Conservation (phyloP, 2,888 invertebrate species). For the Clivina fossor region DNA sequence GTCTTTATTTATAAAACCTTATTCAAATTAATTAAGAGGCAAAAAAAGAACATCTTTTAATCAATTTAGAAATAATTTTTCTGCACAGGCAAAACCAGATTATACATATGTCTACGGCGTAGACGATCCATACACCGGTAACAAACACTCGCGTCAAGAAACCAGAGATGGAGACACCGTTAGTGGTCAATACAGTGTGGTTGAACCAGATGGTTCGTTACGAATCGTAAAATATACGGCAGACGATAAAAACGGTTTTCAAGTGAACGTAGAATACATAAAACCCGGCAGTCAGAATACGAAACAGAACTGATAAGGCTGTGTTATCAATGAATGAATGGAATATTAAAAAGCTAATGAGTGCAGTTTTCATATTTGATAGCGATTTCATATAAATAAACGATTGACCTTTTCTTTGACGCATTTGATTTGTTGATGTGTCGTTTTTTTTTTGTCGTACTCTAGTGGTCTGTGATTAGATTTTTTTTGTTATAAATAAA, state of each 20-base stretch:
- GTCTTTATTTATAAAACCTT: too few relatives aligned
- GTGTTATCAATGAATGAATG: slow-evolving; percentile 1
- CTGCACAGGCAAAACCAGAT: slow-evolving; percentile 67
- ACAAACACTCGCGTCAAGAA: slow-evolving; percentile 73
- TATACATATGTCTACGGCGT: slow-evolving; percentile 77
- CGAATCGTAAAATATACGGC: slow-evolving; percentile 74
- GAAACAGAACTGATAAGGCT: background rate
- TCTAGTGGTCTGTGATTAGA: too few relatives aligned
- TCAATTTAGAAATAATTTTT: slow-evolving; percentile 28
- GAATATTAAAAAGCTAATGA: too few relatives aligned
- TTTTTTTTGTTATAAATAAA: too few relatives aligned
- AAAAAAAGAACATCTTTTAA: too few relatives aligned
- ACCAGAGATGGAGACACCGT: slow-evolving; percentile 72
- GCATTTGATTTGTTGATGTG: too few relatives aligned
- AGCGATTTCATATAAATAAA: too few relatives aligned
- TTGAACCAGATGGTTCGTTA: slow-evolving; percentile 74
- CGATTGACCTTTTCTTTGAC: too few relatives aligned
- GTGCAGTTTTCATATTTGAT: too few relatives aligned
- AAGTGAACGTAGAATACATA: slow-evolving; percentile 55
- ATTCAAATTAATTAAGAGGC: too few relatives aligned
- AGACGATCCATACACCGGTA: slow-evolving; percentile 71
- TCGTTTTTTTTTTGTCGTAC: too few relatives aligned
- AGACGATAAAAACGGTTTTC: slow-evolving; percentile 73
- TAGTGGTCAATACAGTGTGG: slow-evolving; percentile 69
- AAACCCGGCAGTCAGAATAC: slow-evolving; percentile 19